phyloP scores from a whole-genome alignment of 2,888 invertebrate species.

The Melieria picta region DNA sequence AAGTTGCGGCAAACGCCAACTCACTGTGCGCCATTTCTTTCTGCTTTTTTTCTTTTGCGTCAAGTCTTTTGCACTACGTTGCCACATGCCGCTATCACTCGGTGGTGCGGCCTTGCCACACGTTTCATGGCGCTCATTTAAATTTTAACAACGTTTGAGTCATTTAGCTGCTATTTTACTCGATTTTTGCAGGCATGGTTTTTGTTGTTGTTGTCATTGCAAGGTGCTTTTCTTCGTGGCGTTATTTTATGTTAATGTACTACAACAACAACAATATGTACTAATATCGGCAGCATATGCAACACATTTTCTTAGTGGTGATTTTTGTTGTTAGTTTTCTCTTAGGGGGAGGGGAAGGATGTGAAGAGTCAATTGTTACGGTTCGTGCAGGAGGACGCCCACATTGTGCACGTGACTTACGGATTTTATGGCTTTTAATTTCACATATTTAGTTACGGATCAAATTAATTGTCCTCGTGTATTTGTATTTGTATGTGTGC shows the following conservation, averaged over 20 bases:
- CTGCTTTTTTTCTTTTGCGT: too few relatives aligned
- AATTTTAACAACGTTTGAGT: slow-evolving; percentile 21
- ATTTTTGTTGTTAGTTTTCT: too few relatives aligned
- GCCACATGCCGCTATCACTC: too few relatives aligned
- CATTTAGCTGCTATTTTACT: neutral
- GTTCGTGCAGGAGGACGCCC: too few relatives aligned
- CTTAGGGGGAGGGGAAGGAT: neutral
- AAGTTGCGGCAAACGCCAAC: too few relatives aligned
- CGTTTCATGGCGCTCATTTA: neutral
- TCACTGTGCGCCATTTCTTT: too few relatives aligned
- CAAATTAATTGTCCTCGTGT: slow-evolving; percentile 51
- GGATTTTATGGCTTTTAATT: slow-evolving; percentile 62
- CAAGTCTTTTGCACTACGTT: too few relatives aligned
- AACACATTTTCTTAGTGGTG: too few relatives aligned
- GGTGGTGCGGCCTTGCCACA: too few relatives aligned
- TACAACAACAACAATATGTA: slow-evolving; percentile 8
- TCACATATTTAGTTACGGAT: slow-evolving; percentile 55
- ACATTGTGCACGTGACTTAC: slow-evolving; percentile 58
- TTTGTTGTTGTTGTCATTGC: slow-evolving; percentile 40
- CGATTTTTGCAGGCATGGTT: slow-evolving; percentile 14
- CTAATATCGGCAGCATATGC: too few relatives aligned
- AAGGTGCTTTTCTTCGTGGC: slow-evolving; percentile 47
- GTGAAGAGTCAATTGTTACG: too few relatives aligned
- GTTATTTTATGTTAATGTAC: slow-evolving; percentile 49
- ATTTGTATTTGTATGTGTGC: neutral